Evolutionary conservation across 2,888 invertebrate species (phyloP), one percentile per base, ranked within the genome.

Genomic region (Physocephala rufipes): DNA sequence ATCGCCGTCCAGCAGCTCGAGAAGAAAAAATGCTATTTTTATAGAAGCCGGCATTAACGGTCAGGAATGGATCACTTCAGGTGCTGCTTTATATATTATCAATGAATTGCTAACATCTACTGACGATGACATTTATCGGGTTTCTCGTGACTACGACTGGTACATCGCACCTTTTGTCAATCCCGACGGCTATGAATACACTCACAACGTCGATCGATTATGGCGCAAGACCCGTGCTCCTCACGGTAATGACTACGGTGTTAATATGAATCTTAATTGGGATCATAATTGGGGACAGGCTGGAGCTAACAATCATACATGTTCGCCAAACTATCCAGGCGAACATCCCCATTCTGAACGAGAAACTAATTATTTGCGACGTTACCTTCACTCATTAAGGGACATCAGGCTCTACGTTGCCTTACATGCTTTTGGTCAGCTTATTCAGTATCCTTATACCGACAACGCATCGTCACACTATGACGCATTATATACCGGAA

Each of bases 251-350:
- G 90, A 91, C 76, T 82, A 83, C 72, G 94, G 94, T 5, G 89
- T 90, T 0, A 94, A 95, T 84, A 89, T 92, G 0, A 95, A 95
- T 82, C 89, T 94, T 73, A 94, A 94, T 82, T 94, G 92, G 91
- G 90, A 88, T 73, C 90, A 88, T 79, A 89, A 89, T 75, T 93
- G 92, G 92, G 87, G 89, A 74, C 87, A 87, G 36, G 86, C 87
- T 36, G 90, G 92, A 16, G 85, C 90, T 0, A 90, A 89, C 75
- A 81, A 74, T 1, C 76, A 87, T 58, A 88, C 91, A 0, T 91
- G 93, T 76, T 79, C 88, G 0, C 90, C 92, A 3, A 89, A 85
- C 0, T 94, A 88, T 80, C 90, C 91, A 15, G 95, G 95, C 12
- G 86, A 87, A 0, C 82, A 81, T 0, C 88, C 92, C 0, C 92